A percentile compares a stretch with the other conserved stretches of the same genome.
These are phyloP conservation scores for Platycnemis pennipes DNA, from an alignment of 2,888 invertebrate species.

Conservation along the genomic window DNA sequence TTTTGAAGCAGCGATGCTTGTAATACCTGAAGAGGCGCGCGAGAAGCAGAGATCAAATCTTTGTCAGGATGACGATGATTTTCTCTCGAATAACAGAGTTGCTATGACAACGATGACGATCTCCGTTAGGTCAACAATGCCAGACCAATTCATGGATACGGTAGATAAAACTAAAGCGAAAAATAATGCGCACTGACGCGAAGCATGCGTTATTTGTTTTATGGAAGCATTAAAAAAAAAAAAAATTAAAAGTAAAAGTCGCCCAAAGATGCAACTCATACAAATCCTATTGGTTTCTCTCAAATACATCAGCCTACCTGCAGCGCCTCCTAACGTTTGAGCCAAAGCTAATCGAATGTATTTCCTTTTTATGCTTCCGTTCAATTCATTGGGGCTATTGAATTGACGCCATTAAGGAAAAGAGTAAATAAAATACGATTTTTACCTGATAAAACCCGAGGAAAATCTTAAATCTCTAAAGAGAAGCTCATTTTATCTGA, in stretches of 20 bases:
- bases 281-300: background rate
- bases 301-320: background rate
- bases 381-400: background rate
- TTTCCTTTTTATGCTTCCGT: background rate
- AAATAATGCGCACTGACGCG: background rate
- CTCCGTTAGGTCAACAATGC: background rate
- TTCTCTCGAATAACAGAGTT: background rate
- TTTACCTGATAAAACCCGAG: too few relatives aligned
- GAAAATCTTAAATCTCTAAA: too few relatives aligned
- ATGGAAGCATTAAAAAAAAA: background rate
- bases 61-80: too few relatives aligned
- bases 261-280: background rate
- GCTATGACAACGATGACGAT: background rate
- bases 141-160: background rate
- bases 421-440: background rate
- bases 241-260: background rate
- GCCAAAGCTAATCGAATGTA: background rate
- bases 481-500: too few relatives aligned
- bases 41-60: too few relatives aligned
- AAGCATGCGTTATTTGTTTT: background rate
- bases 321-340: background rate
- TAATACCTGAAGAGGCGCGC: too few relatives aligned
- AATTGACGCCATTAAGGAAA: background rate
- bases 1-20: too few relatives aligned
- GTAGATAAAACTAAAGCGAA: background rate